Conservation (phyloP, 2,113 vertebrate genomes). For the Pardalotus punctatus region DNA sequence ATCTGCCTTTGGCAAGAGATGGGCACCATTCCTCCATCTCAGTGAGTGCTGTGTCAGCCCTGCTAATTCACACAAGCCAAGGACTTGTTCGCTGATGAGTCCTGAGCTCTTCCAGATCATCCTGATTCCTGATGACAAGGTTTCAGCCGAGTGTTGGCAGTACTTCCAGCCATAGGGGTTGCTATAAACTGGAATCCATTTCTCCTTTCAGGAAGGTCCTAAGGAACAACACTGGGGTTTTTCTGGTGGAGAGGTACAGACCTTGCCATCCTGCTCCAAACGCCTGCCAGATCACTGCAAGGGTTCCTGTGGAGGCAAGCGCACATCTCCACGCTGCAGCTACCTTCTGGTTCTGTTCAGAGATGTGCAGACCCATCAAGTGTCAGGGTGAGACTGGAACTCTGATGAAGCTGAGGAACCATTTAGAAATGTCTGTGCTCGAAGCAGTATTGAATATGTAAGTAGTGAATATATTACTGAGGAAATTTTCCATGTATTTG, state of each 20-base stretch:
- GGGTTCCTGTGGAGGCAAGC: neutral
- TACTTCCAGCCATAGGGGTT: neutral
- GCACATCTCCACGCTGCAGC: neutral
- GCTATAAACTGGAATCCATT: neutral
- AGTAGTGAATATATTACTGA: slow-evolving; percentile 42
- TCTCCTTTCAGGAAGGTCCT: neutral
- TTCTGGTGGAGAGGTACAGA: neutral
- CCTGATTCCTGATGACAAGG: neutral
- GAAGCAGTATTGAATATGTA: slow-evolving; percentile 49
- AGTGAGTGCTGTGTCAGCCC: neutral
- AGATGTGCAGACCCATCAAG: neutral
- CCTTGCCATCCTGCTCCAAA: neutral
- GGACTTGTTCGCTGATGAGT: neutral
- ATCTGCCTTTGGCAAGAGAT: neutral
- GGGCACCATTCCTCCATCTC: neutral
- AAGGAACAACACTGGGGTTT: neutral
- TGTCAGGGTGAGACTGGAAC: neutral
- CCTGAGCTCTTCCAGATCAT: neutral
- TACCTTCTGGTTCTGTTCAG: neutral
- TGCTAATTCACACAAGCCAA: neutral
- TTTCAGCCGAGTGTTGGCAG: neutral
- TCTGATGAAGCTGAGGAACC: neutral
- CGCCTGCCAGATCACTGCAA: neutral
- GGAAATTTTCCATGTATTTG: slow-evolving; percentile 52
- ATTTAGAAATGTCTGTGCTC: neutral